Percentiles rank a stretch among this genome's conserved stretches.
These are phyloP conservation scores for Physella acuta DNA, from an alignment of 1,140 invertebrate species.

Conservation along the genomic window DNA sequence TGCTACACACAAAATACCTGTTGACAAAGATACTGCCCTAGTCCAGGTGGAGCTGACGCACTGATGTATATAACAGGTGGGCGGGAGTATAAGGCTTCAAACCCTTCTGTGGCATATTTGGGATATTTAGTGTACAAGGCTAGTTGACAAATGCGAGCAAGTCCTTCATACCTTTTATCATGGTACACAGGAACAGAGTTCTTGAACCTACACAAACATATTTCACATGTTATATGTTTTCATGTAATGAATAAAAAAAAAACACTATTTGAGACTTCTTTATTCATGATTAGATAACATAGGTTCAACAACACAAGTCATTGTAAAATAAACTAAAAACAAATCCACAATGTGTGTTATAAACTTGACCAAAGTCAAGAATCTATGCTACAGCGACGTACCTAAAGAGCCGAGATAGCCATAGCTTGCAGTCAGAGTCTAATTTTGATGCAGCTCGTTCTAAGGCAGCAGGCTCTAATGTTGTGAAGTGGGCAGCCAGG, in stretches of 20 bases:
- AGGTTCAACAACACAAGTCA: neutral
- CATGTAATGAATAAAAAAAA: too few relatives aligned
- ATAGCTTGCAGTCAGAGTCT: constrained; percentile 74
- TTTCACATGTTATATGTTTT: too few relatives aligned
- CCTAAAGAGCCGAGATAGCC: constrained; percentile 80
- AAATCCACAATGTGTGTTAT: too few relatives aligned
- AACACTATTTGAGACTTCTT: neutral
- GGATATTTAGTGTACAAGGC: constrained; percentile 80
- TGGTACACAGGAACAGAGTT: constrained; percentile 77
- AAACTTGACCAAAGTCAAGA: too few relatives aligned
- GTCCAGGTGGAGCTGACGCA: constrained; percentile 71
- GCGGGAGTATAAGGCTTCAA: constrained; percentile 72
- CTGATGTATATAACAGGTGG: constrained; percentile 83
- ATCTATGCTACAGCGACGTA: constrained; percentile 55
- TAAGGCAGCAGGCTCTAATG: constrained; percentile 71
- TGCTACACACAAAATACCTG: constrained; percentile 64
- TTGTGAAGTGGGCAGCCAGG: constrained; percentile 73
- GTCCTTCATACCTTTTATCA: constrained; percentile 75
- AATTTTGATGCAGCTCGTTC: constrained; percentile 73
- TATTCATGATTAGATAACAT: neutral
- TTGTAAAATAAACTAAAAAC: neutral
- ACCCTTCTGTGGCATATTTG: constrained; percentile 78
- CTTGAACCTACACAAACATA: too few relatives aligned
- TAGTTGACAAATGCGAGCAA: constrained; percentile 76
- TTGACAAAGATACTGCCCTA: constrained; percentile 78